Conservation (phyloP, 2,888 invertebrate species). For the Polydrusus tereticollis region DNA sequence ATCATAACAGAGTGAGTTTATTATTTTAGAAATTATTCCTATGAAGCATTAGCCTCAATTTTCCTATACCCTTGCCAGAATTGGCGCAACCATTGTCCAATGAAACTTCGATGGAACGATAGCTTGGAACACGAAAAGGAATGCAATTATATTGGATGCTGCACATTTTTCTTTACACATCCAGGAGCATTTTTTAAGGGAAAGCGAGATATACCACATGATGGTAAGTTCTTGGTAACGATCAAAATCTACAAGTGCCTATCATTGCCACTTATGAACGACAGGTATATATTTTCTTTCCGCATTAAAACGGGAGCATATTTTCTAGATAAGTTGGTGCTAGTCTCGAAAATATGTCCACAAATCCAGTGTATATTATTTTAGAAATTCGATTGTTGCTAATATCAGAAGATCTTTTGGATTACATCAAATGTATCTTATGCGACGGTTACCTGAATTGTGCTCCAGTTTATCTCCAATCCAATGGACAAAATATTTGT, state of each 20-base stretch:
- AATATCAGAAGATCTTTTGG: constrained; percentile 58
- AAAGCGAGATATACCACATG: constrained; percentile 55
- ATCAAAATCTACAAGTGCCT: too few relatives aligned
- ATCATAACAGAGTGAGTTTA: not conserved
- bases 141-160: constrained; percentile 59
- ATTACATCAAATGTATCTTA: constrained; percentile 59
- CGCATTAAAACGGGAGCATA: too few relatives aligned
- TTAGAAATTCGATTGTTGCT: constrained; percentile 57
- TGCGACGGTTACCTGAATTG: constrained; percentile 62
- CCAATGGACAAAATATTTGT: constrained; percentile 61
- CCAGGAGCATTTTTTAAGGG: constrained; percentile 58
- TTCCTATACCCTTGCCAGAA: constrained; percentile 63
- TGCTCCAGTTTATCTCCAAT: constrained; percentile 59
- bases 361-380: constrained; percentile 10
- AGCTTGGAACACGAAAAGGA: constrained; percentile 60
- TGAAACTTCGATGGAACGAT: constrained; percentile 59
- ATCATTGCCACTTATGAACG: too few relatives aligned
- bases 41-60: constrained; percentile 61
- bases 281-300: too few relatives aligned
- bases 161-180: constrained; percentile 57
- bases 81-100: constrained; percentile 61
- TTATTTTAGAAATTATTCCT: constrained; percentile 57
- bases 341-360: too few relatives aligned
- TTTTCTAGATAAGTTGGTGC: too few relatives aligned
- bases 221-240: too few relatives aligned